Evolutionary conservation across 2,113 vertebrate genomes (phyloP), one percentile per base, ranked within the genome.

Genomic region (Protobothrops flavoviridis): DNA sequence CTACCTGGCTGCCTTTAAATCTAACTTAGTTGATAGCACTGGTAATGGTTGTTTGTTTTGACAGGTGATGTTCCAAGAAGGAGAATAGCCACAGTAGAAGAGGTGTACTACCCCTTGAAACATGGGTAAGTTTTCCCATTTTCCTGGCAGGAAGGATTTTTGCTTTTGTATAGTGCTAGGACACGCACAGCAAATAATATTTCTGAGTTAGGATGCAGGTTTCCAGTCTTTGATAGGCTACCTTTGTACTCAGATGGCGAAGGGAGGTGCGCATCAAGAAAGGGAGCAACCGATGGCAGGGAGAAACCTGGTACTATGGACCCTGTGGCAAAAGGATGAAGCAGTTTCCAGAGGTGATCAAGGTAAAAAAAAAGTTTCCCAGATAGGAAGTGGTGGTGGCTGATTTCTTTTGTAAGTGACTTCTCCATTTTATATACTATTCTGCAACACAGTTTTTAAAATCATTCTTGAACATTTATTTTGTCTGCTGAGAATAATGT

Each of bases 261-360:
- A 98, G 99, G 93, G 99, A 99, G 97, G 98, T 99, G 91, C 98
- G 99, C 45, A 99, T 99, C 95, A 98, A 97, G 97, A 99, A 98
- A 94, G 97, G 98, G 50, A 99, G 98, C 93, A 98, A 98, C 94
- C 98, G 99, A 20, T 98, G 99, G 98, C 99, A 99, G 95, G 99
- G 99, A 0, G 99, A 99, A 96, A 99, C 99, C 0, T 99, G 99
- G 99, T 99, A 99, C 97, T 99, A 99, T n/a, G 98, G 98, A 6
- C 99, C 99, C 9, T 99, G 99, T 93, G 99, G 99, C 56, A 98
- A 99, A 95, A 98, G 99, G 95, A 99, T 99, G 98, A 99, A 99
- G 95, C 99, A 99, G 92, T 99, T 99, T 95, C 99, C 99, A 0
- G 99, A 99, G 97, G 98, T 99, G 95, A 98, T 99, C 94, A 99